These are phyloP conservation scores for Formica exsecta DNA, from an alignment of 1,140 invertebrate genomes.

Conservation along the genomic window DNA sequence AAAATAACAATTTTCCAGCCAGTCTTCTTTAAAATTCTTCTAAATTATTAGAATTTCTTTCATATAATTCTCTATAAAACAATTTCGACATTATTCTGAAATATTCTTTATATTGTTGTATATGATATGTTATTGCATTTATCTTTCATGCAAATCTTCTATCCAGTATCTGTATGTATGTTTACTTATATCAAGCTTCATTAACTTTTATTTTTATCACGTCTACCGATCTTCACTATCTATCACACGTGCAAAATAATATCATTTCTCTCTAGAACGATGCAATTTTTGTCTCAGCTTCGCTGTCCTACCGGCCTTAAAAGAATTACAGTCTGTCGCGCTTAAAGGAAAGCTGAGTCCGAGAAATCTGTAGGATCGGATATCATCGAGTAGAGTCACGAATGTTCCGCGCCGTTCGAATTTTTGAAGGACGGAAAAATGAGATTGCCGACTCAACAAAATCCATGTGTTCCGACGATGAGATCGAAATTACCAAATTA, in stretches of 20 bases:
- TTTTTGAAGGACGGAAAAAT: constrained; percentile 75
- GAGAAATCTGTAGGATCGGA: constrained; percentile 62
- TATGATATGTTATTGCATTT: background rate
- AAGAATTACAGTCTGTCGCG: constrained; percentile 58
- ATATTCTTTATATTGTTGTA: background rate
- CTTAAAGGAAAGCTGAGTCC: constrained; percentile 72
- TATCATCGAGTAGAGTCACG: constrained; percentile 77
- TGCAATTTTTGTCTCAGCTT: constrained; percentile 45
- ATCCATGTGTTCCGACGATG: constrained; percentile 57
- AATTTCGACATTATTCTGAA: constrained; percentile 4
- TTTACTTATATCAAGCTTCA: background rate
- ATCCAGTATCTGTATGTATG: background rate
- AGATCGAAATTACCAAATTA: constrained; percentile 64
- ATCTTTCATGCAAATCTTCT: background rate
- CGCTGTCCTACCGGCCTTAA: constrained; percentile 18
- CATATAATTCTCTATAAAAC: constrained; percentile 5
- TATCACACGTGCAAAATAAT: constrained; percentile 20
- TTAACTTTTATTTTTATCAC: background rate
- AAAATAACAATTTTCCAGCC: constrained; percentile 7
- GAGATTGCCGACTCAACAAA: constrained; percentile 72
- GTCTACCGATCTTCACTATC: constrained; percentile 8
- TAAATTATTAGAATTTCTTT: background rate
- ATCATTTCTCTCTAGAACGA: constrained; percentile 26
- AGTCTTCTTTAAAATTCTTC: background rate
- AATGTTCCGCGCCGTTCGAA: constrained; percentile 65